phyloP scores from a whole-genome alignment of 2,113 vertebrate genomes.

The Struthidea cinerea region DNA sequence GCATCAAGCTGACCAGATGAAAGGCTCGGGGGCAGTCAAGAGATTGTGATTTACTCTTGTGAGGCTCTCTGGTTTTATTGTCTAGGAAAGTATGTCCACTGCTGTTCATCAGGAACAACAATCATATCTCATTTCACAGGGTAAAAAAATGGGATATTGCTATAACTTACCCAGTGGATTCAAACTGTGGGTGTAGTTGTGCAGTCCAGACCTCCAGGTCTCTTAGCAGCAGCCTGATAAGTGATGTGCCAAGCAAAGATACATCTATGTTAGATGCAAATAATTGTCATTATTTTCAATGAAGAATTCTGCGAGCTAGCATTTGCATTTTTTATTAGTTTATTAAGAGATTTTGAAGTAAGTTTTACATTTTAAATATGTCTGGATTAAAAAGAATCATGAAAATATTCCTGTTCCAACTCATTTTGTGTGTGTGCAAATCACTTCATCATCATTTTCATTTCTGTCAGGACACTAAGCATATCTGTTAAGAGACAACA shows the following conservation, averaged over 20 bases:
- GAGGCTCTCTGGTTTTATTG: background rate
- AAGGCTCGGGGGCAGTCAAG: background rate
- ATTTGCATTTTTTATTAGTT: background rate
- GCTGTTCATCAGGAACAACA: background rate
- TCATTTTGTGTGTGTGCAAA: background rate
- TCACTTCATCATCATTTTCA: background rate
- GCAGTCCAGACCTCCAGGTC: background rate
- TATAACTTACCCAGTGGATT: background rate
- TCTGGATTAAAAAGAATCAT: background rate
- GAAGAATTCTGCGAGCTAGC: background rate
- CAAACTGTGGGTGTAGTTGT: background rate
- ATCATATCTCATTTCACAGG: background rate
- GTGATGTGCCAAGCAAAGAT: background rate
- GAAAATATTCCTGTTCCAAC: background rate
- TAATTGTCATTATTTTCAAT: background rate
- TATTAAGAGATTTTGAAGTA: background rate
- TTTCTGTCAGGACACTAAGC: background rate
- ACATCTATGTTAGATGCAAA: background rate
- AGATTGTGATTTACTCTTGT: background rate
- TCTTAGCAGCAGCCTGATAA: background rate
- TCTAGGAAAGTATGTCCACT: background rate
- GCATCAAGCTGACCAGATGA: background rate
- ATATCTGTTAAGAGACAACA: background rate
- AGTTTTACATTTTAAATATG: background rate
- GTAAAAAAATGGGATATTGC: background rate